A percentile compares a stretch with the other conserved stretches of the same genome.
Evolutionary conservation across 2,888 invertebrate genomes (phyloP).

Genomic region (Amiota minor): DNA sequence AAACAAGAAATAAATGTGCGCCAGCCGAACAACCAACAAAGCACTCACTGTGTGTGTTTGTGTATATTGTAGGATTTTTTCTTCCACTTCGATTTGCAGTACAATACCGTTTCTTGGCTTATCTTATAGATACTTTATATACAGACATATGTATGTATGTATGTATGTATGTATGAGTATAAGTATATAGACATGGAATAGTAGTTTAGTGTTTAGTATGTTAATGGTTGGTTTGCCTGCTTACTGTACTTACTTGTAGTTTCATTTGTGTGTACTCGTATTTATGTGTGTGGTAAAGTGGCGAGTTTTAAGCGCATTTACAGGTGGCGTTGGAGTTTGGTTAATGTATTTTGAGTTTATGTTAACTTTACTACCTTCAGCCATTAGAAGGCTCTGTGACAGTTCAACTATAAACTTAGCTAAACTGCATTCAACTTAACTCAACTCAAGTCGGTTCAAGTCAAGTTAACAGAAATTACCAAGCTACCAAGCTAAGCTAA

Average conservation of each 20-base stretch:
- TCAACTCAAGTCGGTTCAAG: background rate
- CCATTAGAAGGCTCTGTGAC: too few species aligned
- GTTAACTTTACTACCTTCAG: background rate
- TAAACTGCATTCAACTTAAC: slow-evolving; percentile 1
- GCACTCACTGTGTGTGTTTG: too few species aligned
- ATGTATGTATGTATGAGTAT: background rate
- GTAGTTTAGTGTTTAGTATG: too few species aligned
- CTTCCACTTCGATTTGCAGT: too few species aligned
- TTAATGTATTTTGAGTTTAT: background rate
- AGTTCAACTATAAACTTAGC: background rate
- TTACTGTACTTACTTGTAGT: background rate
- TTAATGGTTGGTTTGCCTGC: background rate
- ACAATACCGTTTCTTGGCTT: too few species aligned
- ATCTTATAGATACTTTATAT: background rate
- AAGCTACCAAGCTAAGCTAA: too few species aligned
- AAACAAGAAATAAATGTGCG: background rate
- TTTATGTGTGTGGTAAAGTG: background rate
- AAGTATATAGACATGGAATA: background rate
- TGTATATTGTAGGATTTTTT: too few species aligned
- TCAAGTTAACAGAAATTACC: background rate
- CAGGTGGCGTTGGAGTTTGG: background rate
- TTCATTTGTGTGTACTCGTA: background rate
- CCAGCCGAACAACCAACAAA: background rate
- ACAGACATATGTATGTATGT: background rate
- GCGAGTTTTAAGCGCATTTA: background rate